phyloP scores from a whole-genome alignment of 2,888 invertebrate species.

The Watsonalla binaria region DNA sequence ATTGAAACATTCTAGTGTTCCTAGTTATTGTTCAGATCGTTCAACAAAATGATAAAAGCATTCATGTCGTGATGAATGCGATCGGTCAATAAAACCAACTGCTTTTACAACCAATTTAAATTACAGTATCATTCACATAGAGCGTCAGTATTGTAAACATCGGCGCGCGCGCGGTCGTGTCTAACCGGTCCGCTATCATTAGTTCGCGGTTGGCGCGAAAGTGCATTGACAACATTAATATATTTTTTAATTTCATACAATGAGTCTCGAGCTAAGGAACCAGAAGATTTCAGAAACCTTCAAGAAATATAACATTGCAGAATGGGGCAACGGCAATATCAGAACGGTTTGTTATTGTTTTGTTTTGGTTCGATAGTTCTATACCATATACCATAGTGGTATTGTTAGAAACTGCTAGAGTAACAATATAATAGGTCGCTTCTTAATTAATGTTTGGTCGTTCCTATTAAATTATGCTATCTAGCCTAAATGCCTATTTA shows the following conservation, averaged over 20 bases:
- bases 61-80: neutral
- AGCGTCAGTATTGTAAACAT: conserved; percentile 46
- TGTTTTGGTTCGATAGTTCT: conserved; percentile 4
- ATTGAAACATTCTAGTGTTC: neutral
- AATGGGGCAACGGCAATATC: conserved; percentile 56
- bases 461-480: too few relatives aligned
- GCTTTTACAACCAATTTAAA: conserved; percentile 36
- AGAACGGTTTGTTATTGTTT: conserved; percentile 47
- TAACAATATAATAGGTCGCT: neutral
- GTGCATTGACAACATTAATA: conserved; percentile 21
- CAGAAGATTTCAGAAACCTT: conserved; percentile 67
- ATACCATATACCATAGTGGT: too few relatives aligned
- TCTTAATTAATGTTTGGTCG: too few relatives aligned
- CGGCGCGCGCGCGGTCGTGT: conserved; percentile 54
- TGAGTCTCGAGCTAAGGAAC: conserved; percentile 69
- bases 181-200: conserved; percentile 33
- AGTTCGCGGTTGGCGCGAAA: conserved; percentile 53
- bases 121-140: conserved; percentile 34
- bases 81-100: neutral
- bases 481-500: too few relatives aligned
- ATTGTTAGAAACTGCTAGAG: neutral
- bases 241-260: conserved; percentile 33
- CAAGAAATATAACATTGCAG: conserved; percentile 65
- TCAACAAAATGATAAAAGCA: too few relatives aligned
- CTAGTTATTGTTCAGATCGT: neutral